phyloP scores from a whole-genome alignment of 2,113 vertebrate genomes.

The Tringa solitaria region DNA sequence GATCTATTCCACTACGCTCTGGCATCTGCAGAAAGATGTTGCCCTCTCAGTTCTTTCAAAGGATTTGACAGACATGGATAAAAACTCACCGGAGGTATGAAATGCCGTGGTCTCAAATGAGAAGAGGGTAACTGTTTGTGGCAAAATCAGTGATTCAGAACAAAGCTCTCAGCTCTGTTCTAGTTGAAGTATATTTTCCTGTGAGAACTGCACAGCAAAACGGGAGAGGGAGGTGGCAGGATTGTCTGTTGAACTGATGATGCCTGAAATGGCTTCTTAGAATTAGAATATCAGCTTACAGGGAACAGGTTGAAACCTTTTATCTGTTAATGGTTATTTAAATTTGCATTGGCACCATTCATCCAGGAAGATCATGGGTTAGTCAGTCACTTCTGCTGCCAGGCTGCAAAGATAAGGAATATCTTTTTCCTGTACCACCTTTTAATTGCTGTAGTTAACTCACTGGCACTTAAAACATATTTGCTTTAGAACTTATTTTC shows the following conservation, averaged over 20 bases:
- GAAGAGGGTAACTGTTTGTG: background rate
- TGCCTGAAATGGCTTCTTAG: background rate
- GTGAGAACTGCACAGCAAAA: background rate
- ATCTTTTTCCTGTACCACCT: background rate
- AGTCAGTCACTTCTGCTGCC: background rate
- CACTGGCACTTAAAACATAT: background rate
- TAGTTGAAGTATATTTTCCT: background rate
- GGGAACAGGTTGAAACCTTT: background rate
- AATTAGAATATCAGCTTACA: background rate
- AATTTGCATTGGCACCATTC: background rate
- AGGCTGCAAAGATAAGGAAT: background rate
- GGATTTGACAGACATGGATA: constrained; percentile 98
- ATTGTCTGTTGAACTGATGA: background rate
- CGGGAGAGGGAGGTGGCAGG: background rate
- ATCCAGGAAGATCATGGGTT: background rate
- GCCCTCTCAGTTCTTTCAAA: constrained; percentile 95
- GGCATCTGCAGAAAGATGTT: constrained; percentile 98
- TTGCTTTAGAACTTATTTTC: background rate
- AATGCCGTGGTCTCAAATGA: background rate
- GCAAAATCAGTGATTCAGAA: background rate
- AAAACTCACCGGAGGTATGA: constrained; percentile 94
- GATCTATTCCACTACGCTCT: constrained; percentile 96
- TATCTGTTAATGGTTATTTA: background rate
- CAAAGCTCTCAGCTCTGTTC: background rate
- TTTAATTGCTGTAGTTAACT: background rate